Evolutionary conservation across 2,888 invertebrate species (phyloP), one percentile per base, ranked within the genome.

Genomic region (Brenthis hecate): DNA sequence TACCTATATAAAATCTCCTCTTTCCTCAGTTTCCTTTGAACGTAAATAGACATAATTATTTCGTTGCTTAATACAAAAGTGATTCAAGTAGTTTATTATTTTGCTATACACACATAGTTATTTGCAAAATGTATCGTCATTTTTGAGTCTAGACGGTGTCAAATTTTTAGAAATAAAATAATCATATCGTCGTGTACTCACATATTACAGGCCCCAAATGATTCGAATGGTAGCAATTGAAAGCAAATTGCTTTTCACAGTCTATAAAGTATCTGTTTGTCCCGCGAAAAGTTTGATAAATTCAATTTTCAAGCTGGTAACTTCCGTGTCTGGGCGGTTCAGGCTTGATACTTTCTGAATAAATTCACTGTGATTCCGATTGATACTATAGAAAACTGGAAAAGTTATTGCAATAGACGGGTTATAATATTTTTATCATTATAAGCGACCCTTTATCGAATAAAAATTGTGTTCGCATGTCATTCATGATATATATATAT

Each of bases 231-330:
- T 86, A 83, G 81, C 86, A 84, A 89, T 88, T 85, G 87, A 86
- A 86, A 85, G 83, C 83, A 89, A 88, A 89, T 89, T 88, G 87
- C 85, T 88, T 89, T 90, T 89, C 87, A 89, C 90, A 89, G 87
- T 86, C 89, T 87, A 88, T 89, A 85, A 89, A 89, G 85, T 87
- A 86, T 86, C 88, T 89, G 85, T 91, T 89, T 90, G 89, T 90
- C 84, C 84, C 85, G 83, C 74, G 84, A 84, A 88, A 91, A 90
- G 84, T 91, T 90, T 89, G 85, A 89, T 88, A 89, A 91, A 91
- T 91, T 90, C 87, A 91, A 89, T 91, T 91, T 89, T 89, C 85
- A 85, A 85, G 81, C 82, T 85, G 83, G 83, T 84, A 89, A 88
- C 85, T 89, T 88, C 83, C 82, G 84, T 86, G 86, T 86, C 90